Evolutionary conservation across 2,113 vertebrate species (phyloP).

Genomic region (Puma concolor): DNA sequence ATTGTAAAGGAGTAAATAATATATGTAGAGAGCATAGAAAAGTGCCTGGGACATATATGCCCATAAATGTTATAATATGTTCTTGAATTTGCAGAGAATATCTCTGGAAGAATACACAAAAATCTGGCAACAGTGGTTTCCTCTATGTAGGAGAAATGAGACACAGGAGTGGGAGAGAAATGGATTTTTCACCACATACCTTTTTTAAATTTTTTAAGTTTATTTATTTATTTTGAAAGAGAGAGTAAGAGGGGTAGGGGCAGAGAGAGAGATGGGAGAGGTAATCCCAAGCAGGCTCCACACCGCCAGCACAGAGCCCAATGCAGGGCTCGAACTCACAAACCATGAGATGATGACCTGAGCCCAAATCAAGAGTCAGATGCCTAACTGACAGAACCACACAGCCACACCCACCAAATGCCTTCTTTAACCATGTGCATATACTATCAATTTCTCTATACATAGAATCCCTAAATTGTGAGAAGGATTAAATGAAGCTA

Average conservation of each 20-base stretch:
- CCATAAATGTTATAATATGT: not conserved
- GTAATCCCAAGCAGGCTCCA: too few relatives aligned
- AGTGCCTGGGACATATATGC: not conserved
- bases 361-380: too few relatives aligned
- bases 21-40: not conserved
- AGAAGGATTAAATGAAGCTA: not conserved
- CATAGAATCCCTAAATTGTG: not conserved
- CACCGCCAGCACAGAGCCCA: too few relatives aligned
- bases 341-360: too few relatives aligned
- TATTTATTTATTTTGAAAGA: too few relatives aligned
- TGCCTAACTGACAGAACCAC: too few relatives aligned
- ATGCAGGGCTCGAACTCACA: too few relatives aligned
- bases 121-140: not conserved
- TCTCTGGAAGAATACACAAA: not conserved
- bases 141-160: not conserved
- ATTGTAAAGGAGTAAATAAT: not conserved
- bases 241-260: too few relatives aligned
- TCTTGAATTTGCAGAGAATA: not conserved
- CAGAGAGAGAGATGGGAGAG: too few relatives aligned
- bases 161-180: not conserved
- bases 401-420: too few relatives aligned
- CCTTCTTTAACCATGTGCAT: not conserved
- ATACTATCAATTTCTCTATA: not conserved
- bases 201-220: too few relatives aligned
- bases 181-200: not conserved